These are phyloP conservation scores for Sander vitreus DNA, from an alignment of 2,113 vertebrate genomes.

Conservation along the genomic window DNA sequence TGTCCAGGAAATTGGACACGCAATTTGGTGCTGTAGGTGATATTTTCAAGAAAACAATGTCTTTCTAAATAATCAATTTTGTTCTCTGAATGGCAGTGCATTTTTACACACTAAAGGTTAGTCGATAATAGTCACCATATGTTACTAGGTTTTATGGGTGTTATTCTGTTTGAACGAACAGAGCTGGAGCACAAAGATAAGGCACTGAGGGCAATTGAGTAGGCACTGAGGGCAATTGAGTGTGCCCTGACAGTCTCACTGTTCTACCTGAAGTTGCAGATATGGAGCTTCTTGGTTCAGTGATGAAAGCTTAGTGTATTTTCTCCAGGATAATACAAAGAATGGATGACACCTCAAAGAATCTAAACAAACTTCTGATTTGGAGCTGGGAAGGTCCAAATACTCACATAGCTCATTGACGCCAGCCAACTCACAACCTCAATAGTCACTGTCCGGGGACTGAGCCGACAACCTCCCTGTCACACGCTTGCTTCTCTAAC, in stretches of 20 bases:
- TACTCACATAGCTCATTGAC: background rate
- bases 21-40: constrained; percentile 2
- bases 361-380: background rate
- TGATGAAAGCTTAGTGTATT: background rate
- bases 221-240: constrained; percentile 27
- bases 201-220: constrained; percentile 19
- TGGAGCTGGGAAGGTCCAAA: background rate
- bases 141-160: constrained; percentile 45
- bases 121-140: constrained; percentile 1
- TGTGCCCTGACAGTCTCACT: background rate
- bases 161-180: constrained; percentile 47
- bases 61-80: background rate
- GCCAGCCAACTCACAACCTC: background rate
- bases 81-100: background rate
- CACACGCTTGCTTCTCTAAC: no score
- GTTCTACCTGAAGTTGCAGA: constrained; percentile 30
- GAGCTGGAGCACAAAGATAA: constrained; percentile 66
- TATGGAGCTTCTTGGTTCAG: background rate
- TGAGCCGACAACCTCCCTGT: no score
- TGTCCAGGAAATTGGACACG: constrained; percentile 1
- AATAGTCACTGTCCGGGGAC: background rate
- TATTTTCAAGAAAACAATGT: constrained; percentile 1
- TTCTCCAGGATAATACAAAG: background rate
- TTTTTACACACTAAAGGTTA: constrained; percentile 8
- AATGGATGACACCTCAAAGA: background rate